Base-by-base conservation (phyloP, 2,888 invertebrate genomes). In the Bibio marci region DNA sequence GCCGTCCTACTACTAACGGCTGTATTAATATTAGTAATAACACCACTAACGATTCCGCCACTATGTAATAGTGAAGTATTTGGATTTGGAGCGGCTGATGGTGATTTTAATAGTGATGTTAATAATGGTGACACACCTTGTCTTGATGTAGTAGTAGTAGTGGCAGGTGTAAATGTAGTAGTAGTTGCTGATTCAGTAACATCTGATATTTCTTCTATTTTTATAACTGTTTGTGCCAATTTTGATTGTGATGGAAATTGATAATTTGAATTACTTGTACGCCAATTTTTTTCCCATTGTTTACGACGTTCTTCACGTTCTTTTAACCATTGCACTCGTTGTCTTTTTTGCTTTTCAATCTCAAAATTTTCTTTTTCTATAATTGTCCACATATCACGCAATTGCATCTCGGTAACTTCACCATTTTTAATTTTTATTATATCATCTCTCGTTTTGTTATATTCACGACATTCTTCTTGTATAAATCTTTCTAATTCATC, bases 61-160 rank as follows among this genome's bases (percentile, higher is more conserved):
- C 0, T 65, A 65, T 2, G 66, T 64, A 3, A 63, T n/a, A 63
- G 65, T 0, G 65, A 56, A 7, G 32, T 67, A 55, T n/a, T 65
- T 53, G 55, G 52, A 48, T 52, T 48, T 44, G 62, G 59, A 14
- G 62, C 57, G 38, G 70, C 70, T 22, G 71, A 70, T 1, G 73
- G 71, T 33, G 77, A 79, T 57, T 87, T 85, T 5, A 90, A 62
- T 28, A 90, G 64, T 34, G 86, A 86, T 8, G 88, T 86, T 35
- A 90, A 64, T 32, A 90, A 61, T 0, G 87, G 87, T 0, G 78
- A 77, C 0, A 76, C 66, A 0, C 70, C 73, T 3, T 70, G 63
- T 17, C 28, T 42, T 65, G 66, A 22, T 6, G 5, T 22, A 6
- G 22, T 4, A 4, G 63, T 48, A 0, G 57, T 45, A 3, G 31